A percentile compares a stretch with the other conserved stretches of the same genome.
Evolutionary conservation across 2,888 invertebrate genomes (phyloP).

Genomic region (Amphipoea oculea): DNA sequence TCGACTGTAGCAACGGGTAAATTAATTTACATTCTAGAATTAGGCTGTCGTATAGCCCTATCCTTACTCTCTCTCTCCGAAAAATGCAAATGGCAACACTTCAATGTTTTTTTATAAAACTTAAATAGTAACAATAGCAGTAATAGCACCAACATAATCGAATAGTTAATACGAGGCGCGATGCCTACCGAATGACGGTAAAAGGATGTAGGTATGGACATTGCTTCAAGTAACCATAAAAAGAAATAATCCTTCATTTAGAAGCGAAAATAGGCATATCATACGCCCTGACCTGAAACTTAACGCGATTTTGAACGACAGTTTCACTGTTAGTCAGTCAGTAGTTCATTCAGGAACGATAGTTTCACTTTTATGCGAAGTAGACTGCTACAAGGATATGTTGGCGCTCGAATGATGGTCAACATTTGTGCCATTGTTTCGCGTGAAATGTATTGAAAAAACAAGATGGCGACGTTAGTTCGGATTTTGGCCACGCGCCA

Average conservation of each 20-base stretch:
- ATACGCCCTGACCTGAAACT: too few relatives aligned
- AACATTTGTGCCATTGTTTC: neutral
- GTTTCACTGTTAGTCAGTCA: slow-evolving; percentile 1
- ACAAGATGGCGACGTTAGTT: neutral
- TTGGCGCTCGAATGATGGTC: neutral
- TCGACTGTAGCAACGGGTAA: neutral
- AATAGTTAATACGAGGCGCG: neutral
- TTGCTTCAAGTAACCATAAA: slow-evolving; percentile 53
- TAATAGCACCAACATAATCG: slow-evolving; percentile 34
- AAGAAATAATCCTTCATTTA: slow-evolving; percentile 1
- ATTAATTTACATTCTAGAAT: neutral
- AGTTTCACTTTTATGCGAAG: slow-evolving; percentile 14
- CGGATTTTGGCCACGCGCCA: neutral
- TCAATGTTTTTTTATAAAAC: neutral
- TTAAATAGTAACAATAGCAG: slow-evolving; percentile 32
- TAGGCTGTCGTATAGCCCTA: neutral
- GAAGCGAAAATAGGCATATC: neutral
- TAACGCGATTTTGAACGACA: neutral
- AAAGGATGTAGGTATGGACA: slow-evolving; percentile 34
- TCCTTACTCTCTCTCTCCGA: neutral
- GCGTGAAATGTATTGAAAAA: neutral
- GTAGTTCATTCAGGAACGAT: neutral
- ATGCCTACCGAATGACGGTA: neutral
- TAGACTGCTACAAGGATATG: neutral
- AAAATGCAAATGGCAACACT: slow-evolving; percentile 11